Evolutionary conservation across 2,888 invertebrate genomes (phyloP), one percentile per base, ranked within the genome.

Genomic region (Macrosiphum euphorbiae): DNA sequence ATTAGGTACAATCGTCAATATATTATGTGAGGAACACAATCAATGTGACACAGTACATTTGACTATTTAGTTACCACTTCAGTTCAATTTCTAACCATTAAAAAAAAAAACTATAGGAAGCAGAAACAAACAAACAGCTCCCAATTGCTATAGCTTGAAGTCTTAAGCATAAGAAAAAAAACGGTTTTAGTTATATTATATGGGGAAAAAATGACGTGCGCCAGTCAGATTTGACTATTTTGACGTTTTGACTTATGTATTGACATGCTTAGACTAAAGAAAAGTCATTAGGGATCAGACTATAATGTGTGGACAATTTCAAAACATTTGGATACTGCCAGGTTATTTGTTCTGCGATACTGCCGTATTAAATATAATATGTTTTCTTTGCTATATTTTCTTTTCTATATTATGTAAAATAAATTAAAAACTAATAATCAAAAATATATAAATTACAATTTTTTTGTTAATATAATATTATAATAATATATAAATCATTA

Each of bases 171-270:
- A 20, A 78, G 4, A 35, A 78, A 5, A 58, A 67, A 35, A 35
- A 78, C 67, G 2, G 20, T 78, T 8, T 78, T 20, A 78, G 78
- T 20, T 35, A 2, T 41, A 35, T 35, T 20, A 35, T 20, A 35
- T 78, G 20, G 8, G 1, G 1, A 78, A 35, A 78, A 41, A 35
- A 78, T 35, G 20, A 0, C 35, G 78, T 35, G 35, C 78, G 78
- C 78, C 78, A 35, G 78, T 78, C 2, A 78, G 2, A 78, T 78
- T 20, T 78, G 20, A 78, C 35, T 78, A 78, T 78, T 78, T 78
- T 78, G 78, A 78, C 78, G 78, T 78, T 78, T 78, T 35, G 78
- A 78, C 78, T 78, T 78, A 8, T 78, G 78, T 78, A 78, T 78
- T 78, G 78, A 78, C 78, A 78, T 78, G 78, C 35, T 35, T 35